Conservation (phyloP, 2,797 vertebrate species). For the Champsocephalus gunnari region DNA sequence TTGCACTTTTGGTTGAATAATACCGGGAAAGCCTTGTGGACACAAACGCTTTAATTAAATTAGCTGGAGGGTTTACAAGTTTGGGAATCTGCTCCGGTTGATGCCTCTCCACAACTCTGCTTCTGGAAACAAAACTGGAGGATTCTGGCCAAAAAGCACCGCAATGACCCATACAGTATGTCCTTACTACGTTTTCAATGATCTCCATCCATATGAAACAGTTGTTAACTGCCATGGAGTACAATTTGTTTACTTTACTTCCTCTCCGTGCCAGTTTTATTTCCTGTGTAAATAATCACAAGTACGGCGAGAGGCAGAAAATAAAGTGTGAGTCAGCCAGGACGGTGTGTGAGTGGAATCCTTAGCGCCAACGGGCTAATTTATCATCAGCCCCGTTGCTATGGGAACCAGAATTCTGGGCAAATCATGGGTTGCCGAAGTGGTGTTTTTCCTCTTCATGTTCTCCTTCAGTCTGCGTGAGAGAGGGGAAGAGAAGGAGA, state of each 20-base stretch:
- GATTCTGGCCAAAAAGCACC: slow-evolving; percentile 20
- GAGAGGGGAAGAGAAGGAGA: slow-evolving; percentile 34
- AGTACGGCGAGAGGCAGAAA: slow-evolving; percentile 23
- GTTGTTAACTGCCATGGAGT: neutral
- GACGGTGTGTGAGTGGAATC: slow-evolving; percentile 84
- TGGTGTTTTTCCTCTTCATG: slow-evolving; percentile 77
- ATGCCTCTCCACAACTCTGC: slow-evolving; percentile 28
- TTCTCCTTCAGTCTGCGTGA: slow-evolving; percentile 33
- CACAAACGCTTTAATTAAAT: slow-evolving; percentile 68
- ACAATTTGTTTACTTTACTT: slow-evolving; percentile 2
- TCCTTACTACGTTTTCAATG: slow-evolving; percentile 15
- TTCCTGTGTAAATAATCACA: slow-evolving; percentile 13
- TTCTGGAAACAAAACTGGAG: slow-evolving; percentile 37
- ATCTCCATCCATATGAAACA: slow-evolving; percentile 16
- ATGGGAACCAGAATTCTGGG: slow-evolving; percentile 86
- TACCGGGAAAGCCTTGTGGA: slow-evolving; percentile 47
- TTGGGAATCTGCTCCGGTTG: slow-evolving; percentile 39
- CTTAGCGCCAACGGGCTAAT: slow-evolving; percentile 86
- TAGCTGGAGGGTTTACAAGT: slow-evolving; percentile 61
- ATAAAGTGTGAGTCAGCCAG: slow-evolving; percentile 72
- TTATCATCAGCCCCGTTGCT: slow-evolving; percentile 88
- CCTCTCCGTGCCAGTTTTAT: neutral
- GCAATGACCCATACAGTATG: slow-evolving; percentile 24
- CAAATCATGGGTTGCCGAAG: slow-evolving; percentile 82
- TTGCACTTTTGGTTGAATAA: slow-evolving; percentile 54